Conservation (phyloP, 1,140 invertebrate species). For the Polypedilum vanderplanki region DNA sequence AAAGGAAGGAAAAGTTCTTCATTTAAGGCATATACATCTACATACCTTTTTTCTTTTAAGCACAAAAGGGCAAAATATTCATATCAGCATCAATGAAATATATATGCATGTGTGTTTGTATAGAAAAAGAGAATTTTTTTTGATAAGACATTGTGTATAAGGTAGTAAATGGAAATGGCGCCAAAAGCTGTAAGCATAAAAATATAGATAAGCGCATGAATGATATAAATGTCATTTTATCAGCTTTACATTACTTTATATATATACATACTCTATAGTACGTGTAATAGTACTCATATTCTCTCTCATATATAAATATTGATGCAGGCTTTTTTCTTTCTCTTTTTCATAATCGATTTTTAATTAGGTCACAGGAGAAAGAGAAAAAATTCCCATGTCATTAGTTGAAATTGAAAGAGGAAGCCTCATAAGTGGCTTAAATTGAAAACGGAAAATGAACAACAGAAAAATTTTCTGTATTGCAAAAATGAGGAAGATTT, state of each 20-base stretch:
- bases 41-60: no score
- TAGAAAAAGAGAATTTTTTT: no score
- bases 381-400: background rate
- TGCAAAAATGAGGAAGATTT: no score
- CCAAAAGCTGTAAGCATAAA: background rate
- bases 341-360: background rate
- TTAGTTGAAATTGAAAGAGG: conserved; percentile 14
- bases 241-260: background rate
- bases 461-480: no score
- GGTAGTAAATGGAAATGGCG: conserved; percentile 3
- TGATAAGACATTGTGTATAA: no score
- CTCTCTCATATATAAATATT: no score
- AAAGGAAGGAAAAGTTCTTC: no score
- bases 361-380: background rate
- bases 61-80: no score
- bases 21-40: no score
- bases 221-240: conserved; percentile 12
- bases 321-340: no score
- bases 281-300: background rate
- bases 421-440: background rate
- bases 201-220: background rate
- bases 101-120: no score
- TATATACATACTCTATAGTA: background rate
- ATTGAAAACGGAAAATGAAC: background rate
- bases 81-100: no score